Evolutionary conservation across 2,797 vertebrate species (phyloP).

Genomic region (Scyliorhinus canicula): DNA sequence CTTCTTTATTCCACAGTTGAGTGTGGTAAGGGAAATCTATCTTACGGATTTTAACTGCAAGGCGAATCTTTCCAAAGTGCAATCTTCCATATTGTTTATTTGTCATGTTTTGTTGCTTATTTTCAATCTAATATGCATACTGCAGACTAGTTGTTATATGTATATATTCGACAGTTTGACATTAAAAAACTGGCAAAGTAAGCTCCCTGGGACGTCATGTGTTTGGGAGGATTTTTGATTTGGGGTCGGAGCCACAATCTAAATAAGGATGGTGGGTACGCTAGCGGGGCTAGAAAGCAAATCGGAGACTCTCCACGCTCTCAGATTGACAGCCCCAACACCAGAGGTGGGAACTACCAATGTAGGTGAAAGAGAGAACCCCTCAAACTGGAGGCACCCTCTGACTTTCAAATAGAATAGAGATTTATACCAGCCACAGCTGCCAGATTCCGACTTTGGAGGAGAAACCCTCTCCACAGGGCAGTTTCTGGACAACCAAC

Average conservation of each 20-base stretch:
- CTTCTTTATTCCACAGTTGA: no score
- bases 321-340: neutral
- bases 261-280: neutral
- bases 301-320: neutral
- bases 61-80: neutral
- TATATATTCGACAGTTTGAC: neutral
- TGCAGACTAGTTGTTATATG: neutral
- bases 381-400: no score
- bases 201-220: neutral
- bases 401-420: neutral
- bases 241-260: no score
- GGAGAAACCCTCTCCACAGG: neutral
- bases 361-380: no score
- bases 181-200: neutral
- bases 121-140: neutral
- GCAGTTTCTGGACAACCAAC: neutral
- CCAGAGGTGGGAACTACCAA: no score
- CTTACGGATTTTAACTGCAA: no score
- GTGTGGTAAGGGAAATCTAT: no score
- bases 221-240: neutral
- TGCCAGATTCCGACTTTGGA: neutral
- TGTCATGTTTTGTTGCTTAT: neutral
- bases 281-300: neutral
- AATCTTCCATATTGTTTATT: neutral
- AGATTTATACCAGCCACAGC: neutral